These are phyloP conservation scores for Paralichthys olivaceus DNA, from an alignment of 2,113 vertebrate species.

Conservation along the genomic window DNA sequence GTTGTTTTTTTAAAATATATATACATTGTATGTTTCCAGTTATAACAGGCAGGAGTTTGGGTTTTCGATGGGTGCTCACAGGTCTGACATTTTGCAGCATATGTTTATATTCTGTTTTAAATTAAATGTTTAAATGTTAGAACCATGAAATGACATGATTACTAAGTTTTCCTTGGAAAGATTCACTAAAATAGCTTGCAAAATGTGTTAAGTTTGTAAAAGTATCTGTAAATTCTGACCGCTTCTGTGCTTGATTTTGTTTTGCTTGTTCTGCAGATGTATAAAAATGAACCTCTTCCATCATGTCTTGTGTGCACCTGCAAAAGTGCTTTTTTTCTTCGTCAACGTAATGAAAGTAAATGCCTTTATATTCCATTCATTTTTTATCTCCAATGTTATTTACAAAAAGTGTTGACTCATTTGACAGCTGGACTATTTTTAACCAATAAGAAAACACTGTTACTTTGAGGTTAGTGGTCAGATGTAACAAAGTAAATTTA, in stretches of 20 bases:
- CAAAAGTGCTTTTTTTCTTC: slow-evolving; percentile 60
- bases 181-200: slow-evolving; percentile 39
- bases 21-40: slow-evolving; percentile 17
- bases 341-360: slow-evolving; percentile 62
- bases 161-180: slow-evolving; percentile 44
- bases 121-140: slow-evolving; percentile 37
- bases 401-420: background rate
- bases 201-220: slow-evolving; percentile 47
- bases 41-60: slow-evolving; percentile 32
- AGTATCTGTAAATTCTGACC: slow-evolving; percentile 38
- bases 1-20: slow-evolving; percentile 1
- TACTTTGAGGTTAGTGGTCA: background rate
- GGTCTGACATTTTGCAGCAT: slow-evolving; percentile 24
- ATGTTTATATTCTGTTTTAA: slow-evolving; percentile 54
- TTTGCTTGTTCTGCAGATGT: slow-evolving; percentile 48
- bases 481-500: no score
- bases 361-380: slow-evolving; percentile 53
- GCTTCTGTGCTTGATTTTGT: slow-evolving; percentile 50
- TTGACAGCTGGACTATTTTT: background rate
- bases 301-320: slow-evolving; percentile 48
- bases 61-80: slow-evolving; percentile 41
- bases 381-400: slow-evolving; percentile 19
- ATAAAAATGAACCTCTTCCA: slow-evolving; percentile 24
- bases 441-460: background rate
- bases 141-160: slow-evolving; percentile 50